Base-by-base conservation (phyloP, 2,888 invertebrate genomes). In the Heteropelma amictum region DNA sequence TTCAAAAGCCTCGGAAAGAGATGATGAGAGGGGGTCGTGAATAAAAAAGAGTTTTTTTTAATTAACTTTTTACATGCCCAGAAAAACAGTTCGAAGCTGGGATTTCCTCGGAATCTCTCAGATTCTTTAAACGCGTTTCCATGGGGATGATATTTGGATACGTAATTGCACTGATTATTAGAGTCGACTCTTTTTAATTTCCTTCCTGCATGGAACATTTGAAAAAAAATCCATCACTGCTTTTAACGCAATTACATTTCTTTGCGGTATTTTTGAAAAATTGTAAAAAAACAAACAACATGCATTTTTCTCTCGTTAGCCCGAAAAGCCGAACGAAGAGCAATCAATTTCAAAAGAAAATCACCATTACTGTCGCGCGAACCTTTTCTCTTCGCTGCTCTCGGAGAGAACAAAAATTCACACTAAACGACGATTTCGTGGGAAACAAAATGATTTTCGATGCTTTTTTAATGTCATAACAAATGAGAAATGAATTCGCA, bases 401-500 rank as follows among this genome's bases (percentile, higher is more conserved):
- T n/a, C n/a, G n/a, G n/a, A n/a, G n/a, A 33, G n/a, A 33, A 1
- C 6, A 30, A n/a, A 33, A 33, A 10, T 33, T 33, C 1, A 33
- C n/a, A 3, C 10, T n/a, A 3, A n/a, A 3, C 33, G n/a, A 33
- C n/a, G 33, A 33, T 33, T 33, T 33, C n/a, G 5, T 14, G 12
- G n/a, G n/a, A n/a, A n/a, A 38, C 1, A 6, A 38, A 38, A 12
- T 6, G 14, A 8, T 30, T 30, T 6, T 30, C 38, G 38, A 3
- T 14, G 21, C 6, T 63, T 42, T 23, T 40, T 56, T n/a, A 45
- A 45, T 17, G 3, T 5, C 33, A n/a, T 14, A n/a, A 12, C 38
- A 21, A 49, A 63, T 51, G 26, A 54, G 30, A 68, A 67, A 68
- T 72, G 42, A 67, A 67, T 72, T 35, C 40, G 38, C 47, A 54